These are phyloP conservation scores for Pseudococcus jackbeardsleyi DNA, from an alignment of 2,888 invertebrate genomes.

Conservation along the genomic window DNA sequence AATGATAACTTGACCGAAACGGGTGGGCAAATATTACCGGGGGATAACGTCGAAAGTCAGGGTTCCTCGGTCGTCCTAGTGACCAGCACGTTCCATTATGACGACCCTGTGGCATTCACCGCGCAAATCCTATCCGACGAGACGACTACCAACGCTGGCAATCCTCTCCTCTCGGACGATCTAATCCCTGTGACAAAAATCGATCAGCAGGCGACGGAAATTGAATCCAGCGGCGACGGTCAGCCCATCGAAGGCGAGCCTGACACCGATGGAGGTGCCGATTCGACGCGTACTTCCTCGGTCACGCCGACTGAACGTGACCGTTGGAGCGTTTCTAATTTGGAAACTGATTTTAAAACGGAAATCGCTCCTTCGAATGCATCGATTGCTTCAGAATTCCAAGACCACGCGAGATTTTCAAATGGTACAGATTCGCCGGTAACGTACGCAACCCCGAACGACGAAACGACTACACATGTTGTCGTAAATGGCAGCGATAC, in stretches of 20 bases:
- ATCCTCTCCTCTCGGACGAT: neutral
- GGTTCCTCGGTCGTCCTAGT: neutral
- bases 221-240: constrained; percentile 30
- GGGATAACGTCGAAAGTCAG: neutral
- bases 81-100: constrained; percentile 31
- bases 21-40: neutral
- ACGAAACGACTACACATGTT: neutral
- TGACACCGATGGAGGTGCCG: neutral
- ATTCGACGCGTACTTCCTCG: constrained; percentile 37
- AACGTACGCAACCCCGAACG: neutral
- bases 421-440: neutral
- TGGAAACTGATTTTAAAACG: neutral
- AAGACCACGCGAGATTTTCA: neutral
- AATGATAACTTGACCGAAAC: constrained; percentile 29
- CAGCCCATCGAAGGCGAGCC: neutral
- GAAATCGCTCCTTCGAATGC: neutral
- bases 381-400: constrained; percentile 35
- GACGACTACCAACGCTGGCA: neutral
- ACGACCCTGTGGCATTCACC: neutral
- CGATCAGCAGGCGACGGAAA: neutral
- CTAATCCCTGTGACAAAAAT: neutral
- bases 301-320: constrained; percentile 42
- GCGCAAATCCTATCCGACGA: neutral
- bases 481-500: neutral
- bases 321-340: constrained; percentile 47